These are phyloP conservation scores for Mesaphorura yosii DNA, from an alignment of 1,140 invertebrate genomes.

Conservation along the genomic window DNA sequence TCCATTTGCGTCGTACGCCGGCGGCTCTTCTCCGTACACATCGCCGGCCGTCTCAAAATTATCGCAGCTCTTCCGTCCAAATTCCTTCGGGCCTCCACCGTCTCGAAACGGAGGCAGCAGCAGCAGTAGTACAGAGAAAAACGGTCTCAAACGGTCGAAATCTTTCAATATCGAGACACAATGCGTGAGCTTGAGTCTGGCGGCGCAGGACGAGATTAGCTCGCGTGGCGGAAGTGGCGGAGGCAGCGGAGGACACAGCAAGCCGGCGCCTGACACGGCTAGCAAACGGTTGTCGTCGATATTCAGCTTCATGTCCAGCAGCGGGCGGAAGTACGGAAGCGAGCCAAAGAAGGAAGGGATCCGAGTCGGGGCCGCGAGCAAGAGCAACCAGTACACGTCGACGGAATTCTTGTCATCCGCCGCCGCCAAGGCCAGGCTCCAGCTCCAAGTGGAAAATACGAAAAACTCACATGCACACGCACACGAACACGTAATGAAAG, in stretches of 20 bases:
- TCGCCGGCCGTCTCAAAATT: slow-evolving; percentile 29
- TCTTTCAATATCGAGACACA: slow-evolving; percentile 30
- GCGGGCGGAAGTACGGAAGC: slow-evolving; percentile 4
- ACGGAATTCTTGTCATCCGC: too few relatives aligned
- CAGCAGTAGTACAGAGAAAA: slow-evolving; percentile 19
- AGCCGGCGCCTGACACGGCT: too few relatives aligned
- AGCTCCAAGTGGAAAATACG: not conserved
- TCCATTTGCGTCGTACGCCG: too few relatives aligned
- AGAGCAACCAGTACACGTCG: not conserved
- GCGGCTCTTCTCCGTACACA: too few relatives aligned
- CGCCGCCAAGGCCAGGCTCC: not conserved
- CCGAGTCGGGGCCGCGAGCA: too few relatives aligned
- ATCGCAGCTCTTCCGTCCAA: slow-evolving; percentile 27
- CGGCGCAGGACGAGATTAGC: too few relatives aligned
- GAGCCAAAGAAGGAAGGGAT: slow-evolving; percentile 5
- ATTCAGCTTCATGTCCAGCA: slow-evolving; percentile 31
- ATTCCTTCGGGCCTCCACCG: too few relatives aligned
- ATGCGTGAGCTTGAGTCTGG: slow-evolving; percentile 27
- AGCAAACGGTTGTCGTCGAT: slow-evolving; percentile 28
- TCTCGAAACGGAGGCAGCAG: too few relatives aligned
- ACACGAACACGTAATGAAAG: not conserved
- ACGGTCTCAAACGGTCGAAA: slow-evolving; percentile 26
- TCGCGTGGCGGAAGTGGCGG: too few relatives aligned
- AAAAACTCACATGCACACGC: not conserved
- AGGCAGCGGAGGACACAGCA: too few relatives aligned